These are phyloP conservation scores for Astatotilapia flaviijosephi DNA, from an alignment of 2,113 vertebrate genomes.

Conservation along the genomic window DNA sequence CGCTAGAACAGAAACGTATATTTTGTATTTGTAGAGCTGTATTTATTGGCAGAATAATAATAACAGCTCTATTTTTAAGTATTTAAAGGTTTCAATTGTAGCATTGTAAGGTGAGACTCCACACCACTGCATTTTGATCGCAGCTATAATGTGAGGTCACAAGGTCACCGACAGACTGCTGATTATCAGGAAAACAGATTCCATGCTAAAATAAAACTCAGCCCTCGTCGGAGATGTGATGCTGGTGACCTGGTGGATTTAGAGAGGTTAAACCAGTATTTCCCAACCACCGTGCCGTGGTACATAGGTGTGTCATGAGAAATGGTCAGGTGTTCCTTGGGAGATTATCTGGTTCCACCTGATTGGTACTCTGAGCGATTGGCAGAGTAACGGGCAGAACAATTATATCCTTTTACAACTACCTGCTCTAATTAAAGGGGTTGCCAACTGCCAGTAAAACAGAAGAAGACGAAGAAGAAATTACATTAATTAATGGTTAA, in stretches of 20 bases:
- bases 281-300: accelerated
- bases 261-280: neutral
- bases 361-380: neutral
- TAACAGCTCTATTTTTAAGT: neutral
- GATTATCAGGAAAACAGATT: neutral
- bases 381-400: neutral
- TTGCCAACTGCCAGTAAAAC: neutral
- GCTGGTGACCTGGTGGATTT: neutral
- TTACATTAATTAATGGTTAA: neutral
- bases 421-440: neutral
- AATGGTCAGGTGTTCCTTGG: neutral
- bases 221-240: accelerated
- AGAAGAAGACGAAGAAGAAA: accelerated
- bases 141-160: neutral
- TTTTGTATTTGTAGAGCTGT: neutral
- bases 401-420: neutral
- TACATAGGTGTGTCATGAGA: neutral
- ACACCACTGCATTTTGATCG: neutral
- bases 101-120: neutral
- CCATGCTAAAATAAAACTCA: neutral
- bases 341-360: neutral
- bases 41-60: neutral
- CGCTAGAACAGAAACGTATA: accelerated
- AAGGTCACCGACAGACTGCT: accelerated
- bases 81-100: neutral